Percentiles rank a stretch among this genome's conserved stretches.
These are phyloP conservation scores for Parapristionchus giblindavisi DNA, from an alignment of 2,888 invertebrate genomes.

Conservation along the genomic window DNA sequence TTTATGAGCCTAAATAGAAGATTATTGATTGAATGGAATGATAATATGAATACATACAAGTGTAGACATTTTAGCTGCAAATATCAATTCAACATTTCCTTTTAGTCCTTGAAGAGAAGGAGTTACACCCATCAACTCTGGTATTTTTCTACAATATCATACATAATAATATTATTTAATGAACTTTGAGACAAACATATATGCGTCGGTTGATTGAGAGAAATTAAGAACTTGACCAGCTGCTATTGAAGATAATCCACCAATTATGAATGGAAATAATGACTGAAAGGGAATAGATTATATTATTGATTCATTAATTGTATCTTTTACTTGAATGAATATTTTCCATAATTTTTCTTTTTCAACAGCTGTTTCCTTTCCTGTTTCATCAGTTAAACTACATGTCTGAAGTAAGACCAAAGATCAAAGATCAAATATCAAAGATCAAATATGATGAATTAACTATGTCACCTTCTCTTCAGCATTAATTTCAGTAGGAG, in stretches of 20 bases:
- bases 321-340: no score
- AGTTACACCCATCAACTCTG: conserved; percentile 12
- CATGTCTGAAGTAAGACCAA: no score
- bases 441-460: no score
- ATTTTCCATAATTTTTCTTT: no score
- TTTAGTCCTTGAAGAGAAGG: conserved; percentile 1
- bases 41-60: neutral
- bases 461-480: no score
- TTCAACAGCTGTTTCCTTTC: no score
- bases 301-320: no score
- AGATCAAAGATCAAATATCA: no score
- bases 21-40: neutral
- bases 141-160: conserved; percentile 2
- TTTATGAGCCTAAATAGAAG: neutral
- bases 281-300: no score
- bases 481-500: no score
- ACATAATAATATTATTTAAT: neutral
- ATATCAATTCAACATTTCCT: conserved; percentile 9
- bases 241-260: conserved; percentile 4
- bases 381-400: no score
- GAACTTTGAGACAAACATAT: conserved; percentile 3
- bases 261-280: conserved; percentile 4
- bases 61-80: conserved; percentile 1
- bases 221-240: conserved; percentile 9
- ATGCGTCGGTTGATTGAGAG: neutral